These are phyloP conservation scores for Myotis davidii DNA, from an alignment of 2,113 vertebrate genomes.

Conservation along the genomic window DNA sequence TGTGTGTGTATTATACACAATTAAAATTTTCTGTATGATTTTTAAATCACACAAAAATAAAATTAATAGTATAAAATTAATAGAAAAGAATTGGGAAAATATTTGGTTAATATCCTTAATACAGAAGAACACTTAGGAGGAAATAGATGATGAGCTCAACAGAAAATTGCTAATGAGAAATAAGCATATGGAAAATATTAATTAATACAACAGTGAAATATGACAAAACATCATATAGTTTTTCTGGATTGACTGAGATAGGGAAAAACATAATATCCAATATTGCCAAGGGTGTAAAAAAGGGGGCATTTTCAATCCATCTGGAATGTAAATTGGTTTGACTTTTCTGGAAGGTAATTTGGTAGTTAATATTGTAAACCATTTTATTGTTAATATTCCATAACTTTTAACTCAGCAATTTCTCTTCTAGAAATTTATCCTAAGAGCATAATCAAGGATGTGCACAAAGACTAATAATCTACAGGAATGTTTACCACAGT, in stretches of 20 bases:
- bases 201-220: not conserved
- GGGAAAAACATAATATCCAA: not conserved
- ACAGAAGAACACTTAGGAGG: not conserved
- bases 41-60: not conserved
- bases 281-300: not conserved
- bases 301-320: not conserved
- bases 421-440: not conserved
- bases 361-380: not conserved
- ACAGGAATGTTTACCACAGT: not conserved
- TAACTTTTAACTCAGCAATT: not conserved
- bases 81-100: not conserved
- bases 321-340: not conserved
- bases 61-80: not conserved
- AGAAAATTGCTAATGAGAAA: conserved; percentile 2
- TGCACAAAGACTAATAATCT: not conserved
- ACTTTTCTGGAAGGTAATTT: not conserved
- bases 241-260: not conserved
- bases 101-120: not conserved
- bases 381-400: not conserved
- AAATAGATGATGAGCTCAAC: not conserved
- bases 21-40: not conserved
- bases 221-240: not conserved
- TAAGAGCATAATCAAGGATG: not conserved
- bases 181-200: not conserved
- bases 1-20: not conserved